phyloP scores from a whole-genome alignment of 2,113 vertebrate genomes.

The Hydropotes inermis region DNA sequence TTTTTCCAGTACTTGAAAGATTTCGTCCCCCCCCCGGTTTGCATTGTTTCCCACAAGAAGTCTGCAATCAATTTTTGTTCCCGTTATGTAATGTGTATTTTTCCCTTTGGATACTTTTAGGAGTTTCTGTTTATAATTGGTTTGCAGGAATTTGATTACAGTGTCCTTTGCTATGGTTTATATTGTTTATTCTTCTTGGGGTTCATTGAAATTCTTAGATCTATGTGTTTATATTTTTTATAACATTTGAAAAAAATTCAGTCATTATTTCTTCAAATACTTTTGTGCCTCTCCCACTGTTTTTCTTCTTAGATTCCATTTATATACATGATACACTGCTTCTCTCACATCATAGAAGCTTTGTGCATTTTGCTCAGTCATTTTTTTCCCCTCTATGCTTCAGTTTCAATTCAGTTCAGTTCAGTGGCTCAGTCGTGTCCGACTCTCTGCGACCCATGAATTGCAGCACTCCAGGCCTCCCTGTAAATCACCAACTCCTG shows the following conservation, averaged over 20 bases:
- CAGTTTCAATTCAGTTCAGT: not conserved
- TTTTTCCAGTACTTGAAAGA: slow-evolving; percentile 10
- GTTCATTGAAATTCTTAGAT: not conserved
- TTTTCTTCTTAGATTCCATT: not conserved
- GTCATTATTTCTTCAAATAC: not conserved
- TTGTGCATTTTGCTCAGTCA: not conserved
- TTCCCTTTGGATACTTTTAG: not conserved
- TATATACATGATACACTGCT: not conserved
- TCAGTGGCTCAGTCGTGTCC: too few species aligned
- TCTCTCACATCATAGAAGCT: not conserved
- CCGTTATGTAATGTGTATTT: not conserved
- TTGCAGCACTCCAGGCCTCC: too few species aligned
- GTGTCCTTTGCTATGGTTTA: not conserved
- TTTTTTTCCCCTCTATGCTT: not conserved
- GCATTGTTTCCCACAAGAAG: not conserved
- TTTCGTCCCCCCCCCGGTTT: not conserved
- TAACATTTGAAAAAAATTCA: not conserved
- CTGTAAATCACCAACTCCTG: too few species aligned
- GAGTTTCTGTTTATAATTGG: slow-evolving; percentile 16
- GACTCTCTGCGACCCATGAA: too few species aligned
- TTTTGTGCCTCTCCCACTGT: not conserved
- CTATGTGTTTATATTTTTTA: not conserved
- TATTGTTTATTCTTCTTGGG: not conserved
- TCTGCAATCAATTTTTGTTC: not conserved
- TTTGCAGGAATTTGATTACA: not conserved